Base-by-base conservation (phyloP, 2,888 invertebrate genomes). In the Euzophera pinguis region DNA sequence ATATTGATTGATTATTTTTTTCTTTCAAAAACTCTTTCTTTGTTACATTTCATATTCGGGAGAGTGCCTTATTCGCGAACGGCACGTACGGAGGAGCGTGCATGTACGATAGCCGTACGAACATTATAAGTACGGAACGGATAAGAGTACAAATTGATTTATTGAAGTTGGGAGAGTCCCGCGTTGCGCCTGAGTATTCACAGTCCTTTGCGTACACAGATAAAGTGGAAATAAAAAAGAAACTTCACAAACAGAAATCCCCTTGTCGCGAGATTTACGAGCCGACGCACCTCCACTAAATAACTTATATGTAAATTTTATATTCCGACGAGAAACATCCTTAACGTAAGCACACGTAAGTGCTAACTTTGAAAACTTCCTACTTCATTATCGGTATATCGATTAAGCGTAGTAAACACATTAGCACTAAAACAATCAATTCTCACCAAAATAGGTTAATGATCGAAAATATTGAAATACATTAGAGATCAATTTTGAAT, bases 131-230 rank as follows among this genome's bases (percentile, higher is more conserved):
- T 82, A 85, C 82, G 82, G 73, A 81, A 85, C 82, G 82, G 73
- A 81, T 84, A 82, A 86, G 81, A 82, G 85, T 82, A 85, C 85
- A 90, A 90, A 89, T 89, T 90, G 89, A 90, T 89, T 90, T 90
- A 90, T 90, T 84, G 84, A 89, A 90, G 89, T 89, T 89, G 83
- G 83, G 83, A 84, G 75, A 79, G 81, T 72, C 75, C 67, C 71
- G 78, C 82, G 82, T 83, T 87, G 88, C 84, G 85, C 82, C 77
- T 76, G 88, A 88, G 89, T 84, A 87, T 83, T 84, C 84, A 69
- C 80, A 79, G 80, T 80, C 79, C 81, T 84, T 85, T 80, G 77
- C 82, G 73, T 80, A 81, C 79, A 79, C 83, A 85, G 86, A 87
- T 86, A 88, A 87, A 88, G 84, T 80, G 81, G 75, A 85, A 88